Evolutionary conservation across 2,888 invertebrate species (phyloP).

Genomic region (Synergus japonicus): DNA sequence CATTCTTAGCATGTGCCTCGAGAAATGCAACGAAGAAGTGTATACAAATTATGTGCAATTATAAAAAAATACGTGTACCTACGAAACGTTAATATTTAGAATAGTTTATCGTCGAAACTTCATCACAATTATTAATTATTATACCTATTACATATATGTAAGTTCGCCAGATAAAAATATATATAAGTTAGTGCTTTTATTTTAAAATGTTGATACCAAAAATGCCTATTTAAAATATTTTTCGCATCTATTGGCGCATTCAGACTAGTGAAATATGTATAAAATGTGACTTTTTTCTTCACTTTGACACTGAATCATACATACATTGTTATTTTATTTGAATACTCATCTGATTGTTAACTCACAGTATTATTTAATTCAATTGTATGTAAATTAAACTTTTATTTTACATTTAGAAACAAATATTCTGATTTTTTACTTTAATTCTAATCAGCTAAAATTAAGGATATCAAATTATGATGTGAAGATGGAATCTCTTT

Average conservation of each 20-base stretch:
- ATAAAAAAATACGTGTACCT: slow-evolving; percentile 15
- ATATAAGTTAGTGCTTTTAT: slow-evolving; percentile 8
- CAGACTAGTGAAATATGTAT: not conserved
- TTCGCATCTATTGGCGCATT: not conserved
- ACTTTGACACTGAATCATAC: not conserved
- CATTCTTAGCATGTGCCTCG: not conserved
- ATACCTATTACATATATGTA: not conserved
- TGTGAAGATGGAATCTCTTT: too few relatives aligned
- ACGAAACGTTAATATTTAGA: slow-evolving; percentile 4
- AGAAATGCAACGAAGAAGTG: slow-evolving; percentile 2
- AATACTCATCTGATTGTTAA: slow-evolving; percentile 33
- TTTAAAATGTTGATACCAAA: slow-evolving; percentile 24
- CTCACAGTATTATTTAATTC: slow-evolving; percentile 35
- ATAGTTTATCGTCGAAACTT: slow-evolving; percentile 15
- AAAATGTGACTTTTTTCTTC: not conserved
- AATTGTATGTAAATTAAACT: slow-evolving; percentile 3
- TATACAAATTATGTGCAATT: slow-evolving; percentile 35
- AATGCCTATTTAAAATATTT: not conserved
- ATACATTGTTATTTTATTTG: slow-evolving; percentile 11
- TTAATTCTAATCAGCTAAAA: too few relatives aligned
- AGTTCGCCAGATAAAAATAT: slow-evolving; percentile 10
- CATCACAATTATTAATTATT: slow-evolving; percentile 13
- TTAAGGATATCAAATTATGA: too few relatives aligned
- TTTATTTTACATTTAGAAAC: not conserved
- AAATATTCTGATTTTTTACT: too few relatives aligned